A percentile compares a stretch with the other conserved stretches of the same genome.
Conservation (phyloP, 2,888 invertebrate genomes). For the Zhengitettix transpicula region DNA sequence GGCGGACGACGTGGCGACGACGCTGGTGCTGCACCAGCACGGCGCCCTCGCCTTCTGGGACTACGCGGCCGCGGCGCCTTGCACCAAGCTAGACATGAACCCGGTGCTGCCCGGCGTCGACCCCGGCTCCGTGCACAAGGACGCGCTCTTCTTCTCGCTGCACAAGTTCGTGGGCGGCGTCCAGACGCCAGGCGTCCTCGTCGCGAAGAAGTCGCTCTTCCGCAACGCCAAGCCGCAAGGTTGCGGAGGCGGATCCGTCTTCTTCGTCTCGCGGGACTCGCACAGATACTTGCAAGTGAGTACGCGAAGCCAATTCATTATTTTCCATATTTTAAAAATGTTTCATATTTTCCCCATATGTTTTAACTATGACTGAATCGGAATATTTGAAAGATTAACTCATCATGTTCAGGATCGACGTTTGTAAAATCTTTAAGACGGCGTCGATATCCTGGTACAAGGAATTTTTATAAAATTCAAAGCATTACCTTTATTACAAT, state of each 20-base stretch:
- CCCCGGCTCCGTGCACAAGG: constrained; percentile 57
- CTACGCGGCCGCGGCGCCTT: constrained; percentile 61
- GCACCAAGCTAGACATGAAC: constrained; percentile 68
- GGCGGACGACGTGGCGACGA: constrained; percentile 67
- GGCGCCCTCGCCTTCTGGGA: constrained; percentile 81
- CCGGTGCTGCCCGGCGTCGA: constrained; percentile 53
- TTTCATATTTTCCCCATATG: too few species aligned
- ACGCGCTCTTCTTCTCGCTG: constrained; percentile 75
- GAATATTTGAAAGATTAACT: too few species aligned
- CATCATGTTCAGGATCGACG: too few species aligned
- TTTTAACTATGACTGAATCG: too few species aligned
- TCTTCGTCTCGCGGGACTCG: constrained; percentile 29
- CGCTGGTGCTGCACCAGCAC: constrained; percentile 61
- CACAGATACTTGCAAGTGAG: constrained; percentile 34
- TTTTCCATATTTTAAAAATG: too few species aligned
- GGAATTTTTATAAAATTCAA: too few species aligned
- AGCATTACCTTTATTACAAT: too few species aligned
- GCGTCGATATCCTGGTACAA: too few species aligned
- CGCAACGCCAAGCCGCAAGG: constrained; percentile 30
- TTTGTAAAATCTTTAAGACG: too few species aligned
- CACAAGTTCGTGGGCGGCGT: constrained; percentile 86
- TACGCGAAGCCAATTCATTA: too few species aligned
- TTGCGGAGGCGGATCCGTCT: constrained; percentile 37
- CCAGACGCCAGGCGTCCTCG: constrained; percentile 58
- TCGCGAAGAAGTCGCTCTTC: constrained; percentile 42